Evolutionary conservation across 2,888 invertebrate genomes (phyloP).

Genomic region (Pollenia griseotomentosa): DNA sequence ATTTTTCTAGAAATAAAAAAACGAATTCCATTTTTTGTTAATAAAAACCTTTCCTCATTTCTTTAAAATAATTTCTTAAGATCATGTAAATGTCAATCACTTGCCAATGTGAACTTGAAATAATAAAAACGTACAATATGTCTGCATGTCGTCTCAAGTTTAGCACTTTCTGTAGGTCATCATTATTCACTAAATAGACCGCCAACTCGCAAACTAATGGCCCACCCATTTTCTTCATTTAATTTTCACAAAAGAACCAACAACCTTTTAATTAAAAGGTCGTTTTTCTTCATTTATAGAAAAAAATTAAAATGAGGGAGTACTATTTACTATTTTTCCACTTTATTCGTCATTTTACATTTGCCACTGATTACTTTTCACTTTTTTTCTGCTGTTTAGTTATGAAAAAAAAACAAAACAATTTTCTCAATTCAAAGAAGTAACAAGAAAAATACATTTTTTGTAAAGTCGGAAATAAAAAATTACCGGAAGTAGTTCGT

Average conservation of each 20-base stretch:
- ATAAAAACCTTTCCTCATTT: no score
- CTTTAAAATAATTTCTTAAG: not conserved
- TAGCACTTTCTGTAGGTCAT: slow-evolving; percentile 10
- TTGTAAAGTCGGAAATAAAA: slow-evolving; percentile 61
- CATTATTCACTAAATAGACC: not conserved
- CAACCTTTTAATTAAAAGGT: slow-evolving; percentile 63
- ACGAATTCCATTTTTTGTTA: no score
- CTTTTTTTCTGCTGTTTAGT: slow-evolving; percentile 1
- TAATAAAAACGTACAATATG: not conserved
- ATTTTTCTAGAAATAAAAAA: no score
- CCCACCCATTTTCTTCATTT: not conserved
- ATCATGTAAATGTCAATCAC: slow-evolving; percentile 10
- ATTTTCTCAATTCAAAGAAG: slow-evolving; percentile 5
- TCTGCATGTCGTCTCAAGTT: not conserved
- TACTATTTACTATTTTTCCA: slow-evolving; percentile 19
- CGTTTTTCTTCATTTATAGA: slow-evolving; percentile 56
- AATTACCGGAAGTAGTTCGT: slow-evolving; percentile 71
- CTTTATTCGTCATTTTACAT: slow-evolving; percentile 36
- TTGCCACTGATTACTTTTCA: slow-evolving; percentile 57
- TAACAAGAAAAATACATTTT: slow-evolving; percentile 42
- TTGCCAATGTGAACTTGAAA: slow-evolving; percentile 22
- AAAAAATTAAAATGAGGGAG: not conserved
- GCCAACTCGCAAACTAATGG: not conserved
- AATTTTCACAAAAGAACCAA: not conserved
- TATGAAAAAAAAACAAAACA: not conserved